Base-by-base conservation (phyloP, 2,888 invertebrate genomes). In the Caenorhabditis panamensis region DNA sequence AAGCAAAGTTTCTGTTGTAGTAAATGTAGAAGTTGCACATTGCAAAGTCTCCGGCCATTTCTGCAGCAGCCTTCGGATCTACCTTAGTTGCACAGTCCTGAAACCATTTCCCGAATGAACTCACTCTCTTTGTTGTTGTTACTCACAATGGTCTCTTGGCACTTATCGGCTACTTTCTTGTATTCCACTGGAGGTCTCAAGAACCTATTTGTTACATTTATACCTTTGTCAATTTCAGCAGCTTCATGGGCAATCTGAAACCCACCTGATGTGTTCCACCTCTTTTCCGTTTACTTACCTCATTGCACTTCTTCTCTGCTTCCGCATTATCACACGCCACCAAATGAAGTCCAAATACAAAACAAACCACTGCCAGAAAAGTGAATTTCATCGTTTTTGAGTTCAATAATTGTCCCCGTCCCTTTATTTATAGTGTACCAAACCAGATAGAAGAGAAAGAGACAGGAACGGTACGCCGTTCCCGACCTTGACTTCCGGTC, bases 111-210 rank as follows among this genome's bases (percentile, higher is more conserved):
- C 3, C 31, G 9, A 31, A 9, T 31, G 31, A 13, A 41, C 41
- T 41, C 41, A 41, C 13, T 41, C 31, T 31, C 31, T 9, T 6
- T 53, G 2, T 16, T n/a, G n/a, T n/a, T n/a, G n/a, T n/a, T n/a
- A n/a, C 58, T 58, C 22, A 58, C 58, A 36, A 58, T 36, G 3
- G 26, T 18, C 20, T 58, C 58, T 36, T 58, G 36, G 20, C 58
- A 58, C 58, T 36, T 58, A 2, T 31, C 22, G 13, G 58, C 58
- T 1, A 58, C 20, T 58, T 6, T 20, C 1, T 20, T 31, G 37
- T 58, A 58, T 20, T 58, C 58, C 4, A 6, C 58, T 20, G 58
- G 58, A 18, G 31, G 18, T 36, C 58, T 31, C 58, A 58, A 20
- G 20, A 58, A 58, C 9, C 58, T n/a, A 2, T 9, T 24, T 1